A percentile compares a stretch with the other conserved stretches of the same genome.
phyloP scores from a whole-genome alignment of 2,888 invertebrate genomes.

The Lycia hirtaria region DNA sequence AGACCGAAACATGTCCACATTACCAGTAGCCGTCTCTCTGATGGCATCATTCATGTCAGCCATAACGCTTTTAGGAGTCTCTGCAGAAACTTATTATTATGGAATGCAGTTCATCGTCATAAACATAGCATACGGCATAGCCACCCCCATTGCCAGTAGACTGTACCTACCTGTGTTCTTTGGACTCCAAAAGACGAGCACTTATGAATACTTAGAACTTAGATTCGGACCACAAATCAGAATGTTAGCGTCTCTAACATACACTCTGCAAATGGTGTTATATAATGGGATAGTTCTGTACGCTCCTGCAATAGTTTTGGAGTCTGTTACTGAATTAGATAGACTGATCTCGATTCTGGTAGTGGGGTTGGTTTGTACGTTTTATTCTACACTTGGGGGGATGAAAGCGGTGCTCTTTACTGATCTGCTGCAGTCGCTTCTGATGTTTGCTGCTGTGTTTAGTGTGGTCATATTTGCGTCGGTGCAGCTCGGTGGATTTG shows the following conservation, averaged over 20 bases:
- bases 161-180: constrained; percentile 95
- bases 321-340: constrained; percentile 93
- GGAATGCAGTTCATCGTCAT: constrained; percentile 93
- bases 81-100: constrained; percentile 93
- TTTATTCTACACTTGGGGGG: constrained; percentile 95
- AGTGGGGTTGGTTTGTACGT: constrained; percentile 92
- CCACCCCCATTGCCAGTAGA: constrained; percentile 91
- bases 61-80: constrained; percentile 94
- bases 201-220: constrained; percentile 96
- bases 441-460: constrained; percentile 94
- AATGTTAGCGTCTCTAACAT: constrained; percentile 92
- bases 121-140: constrained; percentile 90
- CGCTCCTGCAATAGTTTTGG: constrained; percentile 96
- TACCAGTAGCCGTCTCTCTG: constrained; percentile 94
- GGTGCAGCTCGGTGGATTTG: constrained; percentile 88
- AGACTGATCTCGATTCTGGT: constrained; percentile 90
- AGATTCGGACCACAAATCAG: constrained; percentile 93
- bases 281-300: constrained; percentile 97
- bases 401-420: constrained; percentile 96
- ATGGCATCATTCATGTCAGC: constrained; percentile 98
- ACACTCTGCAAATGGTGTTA: constrained; percentile 94
- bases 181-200: constrained; percentile 92
- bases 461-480: constrained; percentile 91
- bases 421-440: constrained; percentile 92
- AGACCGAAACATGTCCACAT: constrained; percentile 91